Base-by-base conservation (phyloP, 2,888 invertebrate genomes). In the Netelia fuscicornis region DNA sequence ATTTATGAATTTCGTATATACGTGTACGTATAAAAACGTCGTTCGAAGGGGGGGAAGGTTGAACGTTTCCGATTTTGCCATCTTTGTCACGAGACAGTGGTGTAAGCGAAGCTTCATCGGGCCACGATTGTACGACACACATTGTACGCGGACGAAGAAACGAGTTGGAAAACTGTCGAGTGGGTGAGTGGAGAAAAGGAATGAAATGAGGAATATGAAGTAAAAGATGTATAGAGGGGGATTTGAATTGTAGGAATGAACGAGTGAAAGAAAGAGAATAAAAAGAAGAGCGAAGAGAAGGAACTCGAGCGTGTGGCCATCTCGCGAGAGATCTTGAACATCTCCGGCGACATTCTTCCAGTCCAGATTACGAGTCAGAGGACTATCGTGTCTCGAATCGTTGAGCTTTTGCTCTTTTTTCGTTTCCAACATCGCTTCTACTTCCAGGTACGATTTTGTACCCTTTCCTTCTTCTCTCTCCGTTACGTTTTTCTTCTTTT, bases 341-440 rank as follows among this genome's bases (percentile, higher is more conserved):
- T 81, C 56, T 74, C 56, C 56, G 77, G 65, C 77, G 68, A 74
- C 37, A 23, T 20, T 77, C 48, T 56, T 54, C 54, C 54, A 62
- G 77, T 68, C 44, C 56, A 52, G 77, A 70, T 84, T 60, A 76
- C 80, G 76, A 84, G 64, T 42, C 20, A 9, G 17, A 54, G 75
- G 67, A 58, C 80, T 80, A 80, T 76, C 71, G 68, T 58, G 65
- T 67, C 76, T 72, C 20, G 65, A 42, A 74, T 78, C 65, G 75
- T 70, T 76, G 74, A 65, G 75, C 64, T 52, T 67, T 25, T 54
- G 37, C 54, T 13, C 65, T 37, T 23, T 56, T 72, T 44, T n/a
- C 23, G 37, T 20, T 13, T 44, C 62, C 44, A 25, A 17, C 17
- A 42, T 37, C 71, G 68, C 75, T 44, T 25, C 76, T 65, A 52